phyloP scores from a whole-genome alignment of 2,888 invertebrate species.

The Teinopalpus imperialis region DNA sequence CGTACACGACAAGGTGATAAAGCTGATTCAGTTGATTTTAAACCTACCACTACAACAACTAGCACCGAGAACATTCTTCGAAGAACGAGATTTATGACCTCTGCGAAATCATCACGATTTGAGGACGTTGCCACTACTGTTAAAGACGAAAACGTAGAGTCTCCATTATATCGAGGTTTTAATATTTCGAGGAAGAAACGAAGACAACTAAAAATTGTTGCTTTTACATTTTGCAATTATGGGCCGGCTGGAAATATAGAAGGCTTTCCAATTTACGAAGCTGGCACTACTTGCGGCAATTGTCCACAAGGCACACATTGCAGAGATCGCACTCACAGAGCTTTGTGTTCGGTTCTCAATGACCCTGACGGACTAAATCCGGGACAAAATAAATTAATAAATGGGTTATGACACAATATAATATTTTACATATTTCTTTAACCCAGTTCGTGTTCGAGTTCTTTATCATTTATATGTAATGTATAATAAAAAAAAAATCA shows the following conservation, averaged over 20 bases:
- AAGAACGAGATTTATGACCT: conserved; percentile 57
- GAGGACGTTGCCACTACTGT: conserved; percentile 47
- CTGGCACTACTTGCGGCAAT: conserved; percentile 58
- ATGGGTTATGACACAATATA: too few relatives aligned
- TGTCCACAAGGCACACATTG: conserved; percentile 68
- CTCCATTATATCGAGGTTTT: conserved; percentile 58
- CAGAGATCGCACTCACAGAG: conserved; percentile 63
- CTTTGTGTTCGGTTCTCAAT: conserved; percentile 55
- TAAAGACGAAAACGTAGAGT: conserved; percentile 39
- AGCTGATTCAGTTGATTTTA: conserved; percentile 9
- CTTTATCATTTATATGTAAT: too few relatives aligned
- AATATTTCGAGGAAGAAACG: conserved; percentile 35
- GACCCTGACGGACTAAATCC: conserved; percentile 52
- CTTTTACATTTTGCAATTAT: conserved; percentile 72
- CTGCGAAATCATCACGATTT: conserved; percentile 37
- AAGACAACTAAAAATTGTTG: conserved; percentile 57
- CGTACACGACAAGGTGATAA: conserved; percentile 25
- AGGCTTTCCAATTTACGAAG: conserved; percentile 71
- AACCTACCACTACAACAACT: conserved; percentile 33
- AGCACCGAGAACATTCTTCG: conserved; percentile 51
- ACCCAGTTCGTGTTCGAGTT: too few relatives aligned
- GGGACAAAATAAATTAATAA: neutral
- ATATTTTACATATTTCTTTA: too few relatives aligned
- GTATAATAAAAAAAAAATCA: too few relatives aligned
- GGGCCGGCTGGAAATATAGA: conserved; percentile 74